Percentiles rank a stretch among this genome's conserved stretches.
phyloP scores from a whole-genome alignment of 2,888 invertebrate genomes.

The Phragmatobia fuliginosa region DNA sequence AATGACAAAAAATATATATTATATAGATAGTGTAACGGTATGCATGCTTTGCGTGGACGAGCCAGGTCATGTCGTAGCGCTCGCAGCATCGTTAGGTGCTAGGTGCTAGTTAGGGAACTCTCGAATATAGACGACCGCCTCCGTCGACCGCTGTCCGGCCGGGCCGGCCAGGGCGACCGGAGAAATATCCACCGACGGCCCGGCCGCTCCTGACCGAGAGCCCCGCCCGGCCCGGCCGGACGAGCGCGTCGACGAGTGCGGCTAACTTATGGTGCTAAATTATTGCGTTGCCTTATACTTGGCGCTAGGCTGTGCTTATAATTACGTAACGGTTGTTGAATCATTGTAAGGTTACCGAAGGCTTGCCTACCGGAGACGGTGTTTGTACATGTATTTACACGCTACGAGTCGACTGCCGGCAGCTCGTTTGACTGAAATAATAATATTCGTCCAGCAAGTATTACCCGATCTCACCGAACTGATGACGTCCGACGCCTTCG shows the following conservation, averaged over 20 bases:
- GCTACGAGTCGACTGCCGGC: constrained; percentile 29
- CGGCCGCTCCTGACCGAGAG: neutral
- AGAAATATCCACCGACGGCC: neutral
- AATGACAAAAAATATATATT: constrained; percentile 77
- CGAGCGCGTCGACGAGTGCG: constrained; percentile 25
- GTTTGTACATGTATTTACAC: constrained; percentile 44
- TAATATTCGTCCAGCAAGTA: constrained; percentile 35
- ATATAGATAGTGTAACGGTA: constrained; percentile 50
- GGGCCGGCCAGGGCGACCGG: neutral
- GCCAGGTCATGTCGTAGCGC: too few species aligned
- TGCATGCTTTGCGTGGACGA: constrained; percentile 48
- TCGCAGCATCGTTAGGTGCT: constrained; percentile 52
- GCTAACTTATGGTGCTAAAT: constrained; percentile 57
- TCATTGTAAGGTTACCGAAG: constrained; percentile 47
- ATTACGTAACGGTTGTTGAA: constrained; percentile 36
- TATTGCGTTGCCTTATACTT: constrained; percentile 59
- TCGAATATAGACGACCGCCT: constrained; percentile 46
- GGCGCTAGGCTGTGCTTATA: constrained; percentile 51
- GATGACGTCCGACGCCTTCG: constrained; percentile 39
- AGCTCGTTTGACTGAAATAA: constrained; percentile 36
- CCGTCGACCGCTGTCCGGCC: constrained; percentile 6
- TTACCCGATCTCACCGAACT: constrained; percentile 36
- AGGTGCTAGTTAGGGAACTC: too few species aligned
- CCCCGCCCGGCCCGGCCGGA: neutral
- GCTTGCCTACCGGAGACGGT: constrained; percentile 30